Evolutionary conservation across 2,888 invertebrate genomes (phyloP).

Genomic region (Caenorhabditis sp.): DNA sequence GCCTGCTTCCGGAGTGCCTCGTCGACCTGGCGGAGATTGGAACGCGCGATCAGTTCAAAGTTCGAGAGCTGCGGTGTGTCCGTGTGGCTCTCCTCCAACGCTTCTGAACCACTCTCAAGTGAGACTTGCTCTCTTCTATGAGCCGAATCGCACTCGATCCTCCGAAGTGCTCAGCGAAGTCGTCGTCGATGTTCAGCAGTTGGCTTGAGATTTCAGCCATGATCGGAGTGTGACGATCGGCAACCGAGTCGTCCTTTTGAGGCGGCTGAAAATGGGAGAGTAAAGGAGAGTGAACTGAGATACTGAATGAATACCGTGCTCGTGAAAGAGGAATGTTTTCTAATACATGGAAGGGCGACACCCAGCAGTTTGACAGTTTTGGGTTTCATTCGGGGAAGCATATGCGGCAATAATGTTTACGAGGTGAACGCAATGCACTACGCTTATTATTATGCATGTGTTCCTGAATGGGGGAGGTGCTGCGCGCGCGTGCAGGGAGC

Average conservation of each 20-base stretch:
- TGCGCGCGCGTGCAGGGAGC: neutral
- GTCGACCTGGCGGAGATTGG: conserved; percentile 65
- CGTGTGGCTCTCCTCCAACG: conserved; percentile 49
- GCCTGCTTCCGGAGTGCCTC: conserved; percentile 49
- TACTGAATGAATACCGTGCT: conserved; percentile 16
- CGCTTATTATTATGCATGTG: conserved; percentile 49
- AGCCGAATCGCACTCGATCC: conserved; percentile 35
- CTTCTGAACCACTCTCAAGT: conserved; percentile 59
- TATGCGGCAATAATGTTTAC: conserved; percentile 44
- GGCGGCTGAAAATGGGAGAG: conserved; percentile 72
- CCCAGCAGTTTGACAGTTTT: conserved; percentile 30
- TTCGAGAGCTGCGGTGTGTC: conserved; percentile 45
- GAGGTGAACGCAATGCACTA: conserved; percentile 38
- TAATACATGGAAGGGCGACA: conserved; percentile 27
- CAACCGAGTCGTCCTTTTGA: conserved; percentile 65
- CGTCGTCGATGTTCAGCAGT: conserved; percentile 63
- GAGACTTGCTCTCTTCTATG: conserved; percentile 56
- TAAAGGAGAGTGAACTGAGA: neutral
- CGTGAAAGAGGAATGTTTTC: conserved; percentile 1
- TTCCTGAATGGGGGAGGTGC: conserved; percentile 39
- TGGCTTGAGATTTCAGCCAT: conserved; percentile 50
- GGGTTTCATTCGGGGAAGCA: conserved; percentile 48
- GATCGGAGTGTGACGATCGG: conserved; percentile 33
- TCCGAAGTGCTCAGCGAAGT: conserved; percentile 63
- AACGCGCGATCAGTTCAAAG: conserved; percentile 57